phyloP scores from a whole-genome alignment of 2,797 vertebrate species.

The Pseudocheirus occidentalis region DNA sequence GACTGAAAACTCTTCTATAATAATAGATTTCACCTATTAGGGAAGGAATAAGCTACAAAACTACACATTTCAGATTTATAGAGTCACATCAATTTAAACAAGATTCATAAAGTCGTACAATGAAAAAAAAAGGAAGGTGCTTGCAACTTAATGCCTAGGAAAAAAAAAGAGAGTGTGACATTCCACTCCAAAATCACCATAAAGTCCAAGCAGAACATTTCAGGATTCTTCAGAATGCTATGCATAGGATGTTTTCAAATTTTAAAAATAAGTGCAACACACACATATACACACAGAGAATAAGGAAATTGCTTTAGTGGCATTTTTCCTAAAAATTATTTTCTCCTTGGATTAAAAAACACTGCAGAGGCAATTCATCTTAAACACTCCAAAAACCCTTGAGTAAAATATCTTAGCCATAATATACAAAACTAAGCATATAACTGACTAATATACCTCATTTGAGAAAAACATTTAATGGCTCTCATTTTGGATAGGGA shows the following conservation, averaged over 20 bases:
- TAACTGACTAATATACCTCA: not conserved
- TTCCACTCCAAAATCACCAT: not conserved
- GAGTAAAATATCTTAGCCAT: slow-evolving; percentile 47
- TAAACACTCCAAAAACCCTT: slow-evolving; percentile 50
- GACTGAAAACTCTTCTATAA: slow-evolving; percentile 40
- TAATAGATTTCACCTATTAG: slow-evolving; percentile 4
- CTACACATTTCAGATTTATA: slow-evolving; percentile 35
- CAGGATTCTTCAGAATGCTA: slow-evolving; percentile 29
- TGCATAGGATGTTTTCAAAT: slow-evolving; percentile 59
- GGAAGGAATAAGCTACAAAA: slow-evolving; percentile 36
- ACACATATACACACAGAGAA: slow-evolving; percentile 9
- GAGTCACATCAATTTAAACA: slow-evolving; percentile 22
- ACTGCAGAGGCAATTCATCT: not conserved
- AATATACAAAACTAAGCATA: slow-evolving; percentile 26
- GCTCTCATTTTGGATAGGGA: slow-evolving; percentile 63
- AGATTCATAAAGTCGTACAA: slow-evolving; percentile 39
- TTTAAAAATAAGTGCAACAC: slow-evolving; percentile 27
- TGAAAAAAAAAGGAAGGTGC: slow-evolving; percentile 9
- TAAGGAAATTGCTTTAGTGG: slow-evolving; percentile 52
- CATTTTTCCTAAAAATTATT: slow-evolving; percentile 60
- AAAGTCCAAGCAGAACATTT: not conserved
- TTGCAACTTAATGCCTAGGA: not conserved
- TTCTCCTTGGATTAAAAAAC: slow-evolving; percentile 53
- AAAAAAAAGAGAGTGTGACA: not conserved
- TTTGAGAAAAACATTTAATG: slow-evolving; percentile 54